Evolutionary conservation across 2,113 vertebrate genomes (phyloP).

Genomic region (Carassius gibelio): DNA sequence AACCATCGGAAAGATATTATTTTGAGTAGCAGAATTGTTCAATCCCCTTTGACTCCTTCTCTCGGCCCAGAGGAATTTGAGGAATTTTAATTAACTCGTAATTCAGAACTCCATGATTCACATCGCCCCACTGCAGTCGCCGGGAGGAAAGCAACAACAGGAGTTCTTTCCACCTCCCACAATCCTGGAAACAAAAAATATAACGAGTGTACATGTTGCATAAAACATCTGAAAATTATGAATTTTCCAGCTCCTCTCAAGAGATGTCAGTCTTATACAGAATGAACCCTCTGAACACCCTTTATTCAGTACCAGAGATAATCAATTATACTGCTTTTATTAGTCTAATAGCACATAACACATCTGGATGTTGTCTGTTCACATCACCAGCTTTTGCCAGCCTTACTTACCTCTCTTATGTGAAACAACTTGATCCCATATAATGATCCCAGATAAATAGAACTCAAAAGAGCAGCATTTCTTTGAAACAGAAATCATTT

Average conservation of each 20-base stretch:
- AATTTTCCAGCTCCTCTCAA: not conserved
- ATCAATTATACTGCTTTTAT: not conserved
- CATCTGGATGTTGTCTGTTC: not conserved
- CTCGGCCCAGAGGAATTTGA: conserved; percentile 60
- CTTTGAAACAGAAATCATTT: too few relatives aligned
- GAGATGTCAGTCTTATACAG: not conserved
- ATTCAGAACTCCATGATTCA: conserved; percentile 40
- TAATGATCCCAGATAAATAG: too few relatives aligned
- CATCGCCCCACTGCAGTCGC: conserved; percentile 34
- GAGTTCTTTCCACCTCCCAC: conserved; percentile 1
- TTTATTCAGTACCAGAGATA: not conserved
- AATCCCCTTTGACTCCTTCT: conserved; percentile 60
- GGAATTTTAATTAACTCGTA: conserved; percentile 69
- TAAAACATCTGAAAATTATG: not conserved
- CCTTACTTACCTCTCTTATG: not conserved
- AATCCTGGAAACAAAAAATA: not conserved
- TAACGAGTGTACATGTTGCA: not conserved
- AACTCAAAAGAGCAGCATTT: too few relatives aligned
- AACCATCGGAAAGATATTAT: not conserved
- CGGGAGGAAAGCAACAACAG: conserved; percentile 36
- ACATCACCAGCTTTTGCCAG: not conserved
- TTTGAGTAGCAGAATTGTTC: conserved; percentile 44
- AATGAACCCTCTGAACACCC: not conserved
- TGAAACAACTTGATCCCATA: not conserved
- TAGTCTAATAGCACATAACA: not conserved